Conservation (phyloP, 2,888 invertebrate species). For the Acholoe squamosa region DNA sequence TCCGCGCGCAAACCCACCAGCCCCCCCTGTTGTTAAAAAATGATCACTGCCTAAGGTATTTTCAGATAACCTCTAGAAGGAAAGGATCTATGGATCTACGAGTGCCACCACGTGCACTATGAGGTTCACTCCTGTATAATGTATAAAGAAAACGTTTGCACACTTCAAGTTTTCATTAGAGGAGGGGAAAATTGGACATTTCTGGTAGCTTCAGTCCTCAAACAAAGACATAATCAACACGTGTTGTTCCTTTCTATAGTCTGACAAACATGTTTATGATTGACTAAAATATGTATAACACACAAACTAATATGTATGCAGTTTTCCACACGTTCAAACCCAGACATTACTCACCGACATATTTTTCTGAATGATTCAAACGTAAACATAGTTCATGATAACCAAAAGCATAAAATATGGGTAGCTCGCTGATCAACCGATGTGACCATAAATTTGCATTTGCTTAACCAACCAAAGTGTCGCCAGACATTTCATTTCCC, state of each 20-base stretch:
- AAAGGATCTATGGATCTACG: too few relatives aligned
- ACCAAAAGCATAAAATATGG: not conserved
- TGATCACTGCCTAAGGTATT: too few relatives aligned
- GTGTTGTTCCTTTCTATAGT: not conserved
- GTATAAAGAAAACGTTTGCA: not conserved
- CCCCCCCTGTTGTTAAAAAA: too few relatives aligned
- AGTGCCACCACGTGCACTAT: too few relatives aligned
- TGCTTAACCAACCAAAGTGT: too few relatives aligned
- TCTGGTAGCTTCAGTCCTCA: not conserved
- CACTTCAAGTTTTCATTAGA: not conserved
- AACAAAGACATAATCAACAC: not conserved
- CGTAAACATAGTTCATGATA: constrained; percentile 16
- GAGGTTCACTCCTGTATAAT: too few relatives aligned
- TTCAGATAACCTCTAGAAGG: too few relatives aligned
- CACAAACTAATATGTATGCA: not conserved
- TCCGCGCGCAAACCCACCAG: too few relatives aligned
- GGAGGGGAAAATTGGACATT: not conserved
- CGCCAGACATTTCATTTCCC: too few relatives aligned
- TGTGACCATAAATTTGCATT: too few relatives aligned
- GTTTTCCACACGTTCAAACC: constrained; percentile 45
- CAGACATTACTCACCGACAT: constrained; percentile 53
- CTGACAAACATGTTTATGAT: constrained; percentile 20
- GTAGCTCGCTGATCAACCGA: too few relatives aligned
- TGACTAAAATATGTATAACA: not conserved
- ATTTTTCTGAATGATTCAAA: constrained; percentile 43